Conservation (phyloP, 2,113 vertebrate genomes). For the Coryphaenoides rupestris region DNA sequence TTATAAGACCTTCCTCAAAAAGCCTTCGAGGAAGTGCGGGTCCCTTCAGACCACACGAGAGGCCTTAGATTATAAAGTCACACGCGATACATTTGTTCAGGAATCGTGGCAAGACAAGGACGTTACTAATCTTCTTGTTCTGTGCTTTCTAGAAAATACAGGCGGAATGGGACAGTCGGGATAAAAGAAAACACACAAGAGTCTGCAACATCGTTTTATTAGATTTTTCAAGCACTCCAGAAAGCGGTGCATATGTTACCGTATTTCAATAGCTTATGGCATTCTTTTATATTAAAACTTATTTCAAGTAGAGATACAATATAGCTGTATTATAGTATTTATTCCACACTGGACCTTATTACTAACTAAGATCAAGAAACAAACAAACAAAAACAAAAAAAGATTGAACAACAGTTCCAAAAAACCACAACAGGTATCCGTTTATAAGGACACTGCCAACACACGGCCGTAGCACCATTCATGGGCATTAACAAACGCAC, state of each 20-base stretch:
- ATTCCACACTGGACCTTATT: conserved; percentile 20
- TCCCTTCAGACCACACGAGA: no score
- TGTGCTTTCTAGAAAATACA: no score
- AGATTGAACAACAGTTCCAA: conserved; percentile 20
- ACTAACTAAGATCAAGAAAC: conserved; percentile 21
- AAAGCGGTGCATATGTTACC: conserved; percentile 51
- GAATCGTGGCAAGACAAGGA: no score
- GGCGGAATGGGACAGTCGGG: no score
- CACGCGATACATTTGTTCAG: no score
- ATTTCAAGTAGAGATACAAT: conserved; percentile 60
- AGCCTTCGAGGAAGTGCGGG: no score
- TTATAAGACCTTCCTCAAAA: no score
- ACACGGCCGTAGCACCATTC: conserved; percentile 50
- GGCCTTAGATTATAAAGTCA: no score
- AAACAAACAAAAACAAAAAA: conserved; percentile 21
- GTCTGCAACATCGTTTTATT: conserved; percentile 62
- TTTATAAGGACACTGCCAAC: neutral
- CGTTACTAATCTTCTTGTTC: no score
- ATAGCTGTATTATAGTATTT: conserved; percentile 31
- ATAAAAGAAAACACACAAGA: conserved; percentile 14
- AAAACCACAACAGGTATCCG: conserved; percentile 15
- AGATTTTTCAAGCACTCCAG: conserved; percentile 52
- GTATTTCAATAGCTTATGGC: conserved; percentile 53
- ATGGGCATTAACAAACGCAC: conserved; percentile 46
- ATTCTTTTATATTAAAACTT: conserved; percentile 42